Evolutionary conservation across 2,113 vertebrate genomes (phyloP).

Genomic region (Chiloscyllium plagiosum): DNA sequence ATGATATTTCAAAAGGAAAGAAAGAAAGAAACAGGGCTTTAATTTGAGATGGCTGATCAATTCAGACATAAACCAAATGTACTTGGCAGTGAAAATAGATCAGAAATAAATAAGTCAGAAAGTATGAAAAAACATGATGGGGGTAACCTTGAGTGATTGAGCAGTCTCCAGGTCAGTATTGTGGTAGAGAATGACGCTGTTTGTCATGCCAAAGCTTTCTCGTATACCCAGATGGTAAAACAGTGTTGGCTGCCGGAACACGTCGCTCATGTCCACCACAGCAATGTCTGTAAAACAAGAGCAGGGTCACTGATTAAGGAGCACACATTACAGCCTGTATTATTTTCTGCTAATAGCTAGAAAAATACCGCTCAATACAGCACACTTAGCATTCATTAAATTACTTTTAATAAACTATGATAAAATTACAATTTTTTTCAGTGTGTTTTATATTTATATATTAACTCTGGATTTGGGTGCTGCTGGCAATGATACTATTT

Average conservation of each 20-base stretch:
- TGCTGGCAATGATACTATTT: neutral
- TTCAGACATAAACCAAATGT: neutral
- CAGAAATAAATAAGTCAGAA: neutral
- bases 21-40: neutral
- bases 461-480: neutral
- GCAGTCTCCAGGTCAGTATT: constrained; percentile 78
- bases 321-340: neutral
- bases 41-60: neutral
- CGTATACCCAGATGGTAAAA: constrained; percentile 92
- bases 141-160: constrained; percentile 80
- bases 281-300: constrained; percentile 74
- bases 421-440: too few relatives aligned
- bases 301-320: neutral
- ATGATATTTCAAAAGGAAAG: too few relatives aligned
- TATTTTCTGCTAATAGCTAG: neutral
- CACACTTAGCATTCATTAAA: neutral
- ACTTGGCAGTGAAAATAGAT: neutral
- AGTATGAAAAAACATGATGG: neutral
- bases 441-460: neutral
- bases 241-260: constrained; percentile 79
- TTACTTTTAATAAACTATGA: too few relatives aligned
- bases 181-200: constrained; percentile 90
- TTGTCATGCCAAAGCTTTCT: constrained; percentile 92
- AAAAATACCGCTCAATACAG: neutral
- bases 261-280: constrained; percentile 89